Evolutionary conservation across 2,888 invertebrate species (phyloP).

Genomic region (Bibio marci): DNA sequence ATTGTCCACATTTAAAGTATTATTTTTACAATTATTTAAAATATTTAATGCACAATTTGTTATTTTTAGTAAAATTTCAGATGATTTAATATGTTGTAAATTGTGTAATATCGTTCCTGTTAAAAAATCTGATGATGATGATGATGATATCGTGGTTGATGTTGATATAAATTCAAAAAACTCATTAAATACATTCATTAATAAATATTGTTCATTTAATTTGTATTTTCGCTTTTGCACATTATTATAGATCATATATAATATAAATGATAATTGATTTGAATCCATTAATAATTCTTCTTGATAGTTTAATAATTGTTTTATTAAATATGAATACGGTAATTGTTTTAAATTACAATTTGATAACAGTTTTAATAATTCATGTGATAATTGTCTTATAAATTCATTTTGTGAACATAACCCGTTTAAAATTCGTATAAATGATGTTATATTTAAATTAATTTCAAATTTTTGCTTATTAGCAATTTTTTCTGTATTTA

Average conservation of each 20-base stretch:
- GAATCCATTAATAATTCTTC: constrained; percentile 47
- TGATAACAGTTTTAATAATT: constrained; percentile 31
- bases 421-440: constrained; percentile 29
- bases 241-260: constrained; percentile 37
- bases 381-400: constrained; percentile 38
- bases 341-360: constrained; percentile 7
- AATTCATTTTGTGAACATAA: constrained; percentile 35
- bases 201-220: not conserved
- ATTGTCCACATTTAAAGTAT: too few species aligned
- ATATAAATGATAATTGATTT: constrained; percentile 43
- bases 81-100: too few species aligned
- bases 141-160: too few species aligned
- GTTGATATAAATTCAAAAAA: not conserved
- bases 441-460: constrained; percentile 6
- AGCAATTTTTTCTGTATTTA: constrained; percentile 4
- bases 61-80: too few species aligned
- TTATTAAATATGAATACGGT: constrained; percentile 7
- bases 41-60: too few species aligned
- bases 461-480: not conserved
- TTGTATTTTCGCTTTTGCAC: not conserved
- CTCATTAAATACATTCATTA: not conserved
- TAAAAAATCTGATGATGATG: too few species aligned
- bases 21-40: too few species aligned
- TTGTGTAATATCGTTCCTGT: too few species aligned
- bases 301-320: constrained; percentile 20